phyloP scores from a whole-genome alignment of 2,797 vertebrate species.

The Melanotaenia pygmaea region DNA sequence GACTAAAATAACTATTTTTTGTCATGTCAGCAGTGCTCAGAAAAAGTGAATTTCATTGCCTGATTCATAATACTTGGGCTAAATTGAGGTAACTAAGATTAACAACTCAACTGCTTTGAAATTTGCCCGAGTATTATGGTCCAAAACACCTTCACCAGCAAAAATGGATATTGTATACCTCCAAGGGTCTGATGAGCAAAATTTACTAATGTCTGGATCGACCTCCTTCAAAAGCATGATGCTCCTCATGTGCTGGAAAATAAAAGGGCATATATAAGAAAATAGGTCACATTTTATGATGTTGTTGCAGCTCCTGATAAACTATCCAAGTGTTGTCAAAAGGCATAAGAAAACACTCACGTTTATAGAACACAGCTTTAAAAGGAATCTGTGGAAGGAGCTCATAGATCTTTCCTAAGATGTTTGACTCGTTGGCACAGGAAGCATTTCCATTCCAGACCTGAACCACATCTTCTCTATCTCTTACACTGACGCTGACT shows the following conservation, averaged over 20 bases:
- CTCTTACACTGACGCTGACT: slow-evolving; percentile 92
- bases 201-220: slow-evolving; percentile 86
- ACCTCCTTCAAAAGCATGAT: slow-evolving; percentile 95
- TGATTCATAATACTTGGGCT: slow-evolving; percentile 36
- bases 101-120: slow-evolving; percentile 36
- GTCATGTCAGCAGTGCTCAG: slow-evolving; percentile 51
- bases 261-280: slow-evolving; percentile 15
- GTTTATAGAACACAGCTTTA: slow-evolving; percentile 96
- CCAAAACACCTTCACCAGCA: slow-evolving; percentile 24
- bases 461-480: slow-evolving; percentile 93
- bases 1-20: slow-evolving; percentile 40
- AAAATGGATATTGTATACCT: slow-evolving; percentile 14
- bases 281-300: neutral
- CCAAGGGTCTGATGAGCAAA: slow-evolving; percentile 64
- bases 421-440: slow-evolving; percentile 88
- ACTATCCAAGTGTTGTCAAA: neutral
- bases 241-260: slow-evolving; percentile 91
- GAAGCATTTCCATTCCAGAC: slow-evolving; percentile 95
- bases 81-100: slow-evolving; percentile 48
- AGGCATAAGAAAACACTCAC: slow-evolving; percentile 83
- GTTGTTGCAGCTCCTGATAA: neutral
- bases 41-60: slow-evolving; percentile 35
- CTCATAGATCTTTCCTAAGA: slow-evolving; percentile 91
- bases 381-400: slow-evolving; percentile 93
- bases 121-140: slow-evolving; percentile 32